These are phyloP conservation scores for Apolygus lucorum DNA, from an alignment of 1,140 invertebrate genomes.

Conservation along the genomic window DNA sequence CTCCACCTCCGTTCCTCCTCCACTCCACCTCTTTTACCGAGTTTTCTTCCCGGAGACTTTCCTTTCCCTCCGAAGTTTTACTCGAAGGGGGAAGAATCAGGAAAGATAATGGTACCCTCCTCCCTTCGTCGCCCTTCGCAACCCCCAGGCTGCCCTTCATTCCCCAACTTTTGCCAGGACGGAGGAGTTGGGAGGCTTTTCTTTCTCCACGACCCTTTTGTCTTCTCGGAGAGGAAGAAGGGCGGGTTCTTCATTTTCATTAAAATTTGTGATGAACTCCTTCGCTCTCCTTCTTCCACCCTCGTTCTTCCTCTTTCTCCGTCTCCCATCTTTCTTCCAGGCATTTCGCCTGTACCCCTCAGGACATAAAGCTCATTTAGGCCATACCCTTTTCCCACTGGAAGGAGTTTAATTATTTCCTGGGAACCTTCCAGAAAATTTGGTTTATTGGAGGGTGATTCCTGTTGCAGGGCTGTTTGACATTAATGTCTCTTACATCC, in stretches of 20 bases:
- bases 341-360: background rate
- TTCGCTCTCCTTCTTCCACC: background rate
- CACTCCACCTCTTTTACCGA: background rate
- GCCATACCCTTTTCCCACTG: background rate
- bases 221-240: background rate
- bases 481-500: no score
- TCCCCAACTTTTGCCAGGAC: background rate
- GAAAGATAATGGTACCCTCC: conserved; percentile 9
- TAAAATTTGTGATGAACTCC: conserved; percentile 13
- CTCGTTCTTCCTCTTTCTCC: background rate
- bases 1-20: background rate
- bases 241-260: conserved; percentile 7
- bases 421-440: no score
- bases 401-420: no score
- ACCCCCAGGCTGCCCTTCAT: background rate
- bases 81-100: background rate
- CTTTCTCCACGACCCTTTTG: conserved; percentile 9
- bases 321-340: background rate
- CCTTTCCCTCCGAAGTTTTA: conserved; percentile 3
- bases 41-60: no score
- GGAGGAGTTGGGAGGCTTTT: background rate
- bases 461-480: no score
- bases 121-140: background rate
- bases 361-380: background rate
- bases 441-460: no score